Base-by-base conservation (phyloP, 2,797 vertebrate species). In the Catharus ustulatus region DNA sequence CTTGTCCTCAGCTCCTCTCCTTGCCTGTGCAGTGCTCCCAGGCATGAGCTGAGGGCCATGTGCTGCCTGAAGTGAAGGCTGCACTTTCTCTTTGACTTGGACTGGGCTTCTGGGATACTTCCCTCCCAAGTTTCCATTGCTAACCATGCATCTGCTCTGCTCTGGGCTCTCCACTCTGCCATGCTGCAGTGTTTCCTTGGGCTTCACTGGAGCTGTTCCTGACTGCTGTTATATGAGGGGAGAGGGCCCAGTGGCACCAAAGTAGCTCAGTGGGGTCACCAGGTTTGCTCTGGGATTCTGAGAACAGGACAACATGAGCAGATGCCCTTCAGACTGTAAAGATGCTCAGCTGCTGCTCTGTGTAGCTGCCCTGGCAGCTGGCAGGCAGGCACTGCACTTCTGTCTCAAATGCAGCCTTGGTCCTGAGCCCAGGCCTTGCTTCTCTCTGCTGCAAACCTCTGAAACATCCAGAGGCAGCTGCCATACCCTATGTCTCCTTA, bases 221-320 rank as follows among this genome's bases (percentile, higher is more conserved):
- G 55, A 3, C 24, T 15, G 7, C 23, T 0, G 0, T 49, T 29
- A 10, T 26, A 26, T 51, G 57, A 71, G 24, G 19, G 22, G 9
- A 54, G 7, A 51, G 64, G 69, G 40, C 21, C 66, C 52, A 24
- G 64, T 11, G 27, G 21, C 69, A 76, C n/a, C 36, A 29, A 15
- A 69, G 38, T 9, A 58, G 34, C 48, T 54, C 57, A 58, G 22
- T 5, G 22, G 17, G 27, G 32, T 68, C 17, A 8, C 17, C 20
- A n/a, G 15, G 19, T 51, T 72, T 89, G 52, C 51, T 87, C 27
- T 67, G 46, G 61, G 20, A 13, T n/a, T 85, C 58, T 61, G 63
- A 68, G 38, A 62, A 46, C 15, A 78, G 58, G 11, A n/a, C 19
- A 58, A 17, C 7, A 5, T 8, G 48, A n/a, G 21, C 43, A 81